Conservation (phyloP, 2,888 invertebrate genomes). For the Conops quadrifasciatus region DNA sequence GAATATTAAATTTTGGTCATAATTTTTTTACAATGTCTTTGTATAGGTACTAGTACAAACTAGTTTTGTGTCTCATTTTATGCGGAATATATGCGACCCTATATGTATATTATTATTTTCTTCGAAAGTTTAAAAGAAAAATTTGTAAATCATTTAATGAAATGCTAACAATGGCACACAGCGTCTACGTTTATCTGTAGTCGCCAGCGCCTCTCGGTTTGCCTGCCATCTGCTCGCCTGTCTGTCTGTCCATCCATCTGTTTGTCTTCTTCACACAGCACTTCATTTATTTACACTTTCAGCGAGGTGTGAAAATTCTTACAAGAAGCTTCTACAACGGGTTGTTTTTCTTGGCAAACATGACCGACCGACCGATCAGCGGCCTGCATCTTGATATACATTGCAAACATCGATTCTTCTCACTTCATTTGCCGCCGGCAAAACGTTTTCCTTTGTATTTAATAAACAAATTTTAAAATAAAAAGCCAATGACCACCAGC, state of each 20-base stretch:
- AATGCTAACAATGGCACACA: too few relatives aligned
- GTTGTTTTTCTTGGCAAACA: too few relatives aligned
- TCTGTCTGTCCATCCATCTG: conserved; percentile 1
- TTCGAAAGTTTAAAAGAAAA: background rate
- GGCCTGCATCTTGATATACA: too few relatives aligned
- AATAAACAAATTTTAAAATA: background rate
- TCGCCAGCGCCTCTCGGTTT: background rate
- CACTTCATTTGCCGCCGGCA: background rate
- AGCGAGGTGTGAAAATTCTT: conserved; percentile 12
- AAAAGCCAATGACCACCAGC: background rate
- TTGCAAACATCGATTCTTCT: too few relatives aligned
- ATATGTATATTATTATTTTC: too few relatives aligned
- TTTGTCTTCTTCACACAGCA: background rate
- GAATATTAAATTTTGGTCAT: conserved; percentile 13
- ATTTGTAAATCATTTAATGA: too few relatives aligned
- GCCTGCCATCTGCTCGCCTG: conserved; percentile 13
- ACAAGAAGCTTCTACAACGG: too few relatives aligned
- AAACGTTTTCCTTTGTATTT: background rate
- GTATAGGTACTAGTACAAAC: too few relatives aligned
- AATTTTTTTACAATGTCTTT: background rate
- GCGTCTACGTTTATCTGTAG: conserved; percentile 3
- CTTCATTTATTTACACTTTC: background rate
- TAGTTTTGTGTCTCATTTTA: too few relatives aligned
- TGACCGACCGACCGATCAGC: too few relatives aligned
- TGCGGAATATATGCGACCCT: too few relatives aligned